A percentile compares a stretch with the other conserved stretches of the same genome.
Evolutionary conservation across 2,797 vertebrate species (phyloP).

Genomic region (Galaxias olidus): DNA sequence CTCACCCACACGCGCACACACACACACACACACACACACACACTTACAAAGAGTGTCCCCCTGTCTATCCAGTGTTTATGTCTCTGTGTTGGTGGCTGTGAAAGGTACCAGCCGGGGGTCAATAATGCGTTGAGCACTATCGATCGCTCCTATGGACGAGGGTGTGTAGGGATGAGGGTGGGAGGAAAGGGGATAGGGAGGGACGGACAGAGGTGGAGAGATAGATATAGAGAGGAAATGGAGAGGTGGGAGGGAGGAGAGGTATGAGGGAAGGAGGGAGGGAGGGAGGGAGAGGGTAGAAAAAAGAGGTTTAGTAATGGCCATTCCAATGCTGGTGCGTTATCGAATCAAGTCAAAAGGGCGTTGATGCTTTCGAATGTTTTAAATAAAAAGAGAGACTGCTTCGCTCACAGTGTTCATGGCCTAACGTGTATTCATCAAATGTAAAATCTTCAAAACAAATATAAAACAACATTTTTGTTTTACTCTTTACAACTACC

Average conservation of each 20-base stretch:
- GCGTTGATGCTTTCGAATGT: too few relatives aligned
- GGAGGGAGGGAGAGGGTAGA: conserved; percentile 48
- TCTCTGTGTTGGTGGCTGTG: conserved; percentile 69
- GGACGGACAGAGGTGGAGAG: conserved; percentile 8
- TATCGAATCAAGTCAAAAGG: too few relatives aligned
- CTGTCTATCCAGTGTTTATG: conserved; percentile 66
- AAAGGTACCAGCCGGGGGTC: conserved; percentile 71
- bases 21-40: conserved; percentile 13
- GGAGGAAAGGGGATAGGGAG: too few relatives aligned
- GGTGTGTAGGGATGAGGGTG: conserved; percentile 16
- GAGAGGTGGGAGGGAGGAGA: conserved; percentile 39
- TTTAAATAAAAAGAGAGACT: too few relatives aligned
- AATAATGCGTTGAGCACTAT: conserved; percentile 78
- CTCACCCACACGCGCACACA: neutral
- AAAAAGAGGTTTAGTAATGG: conserved; percentile 48
- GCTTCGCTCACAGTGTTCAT: too few relatives aligned
- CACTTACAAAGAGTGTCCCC: conserved; percentile 13
- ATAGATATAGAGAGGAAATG: conserved; percentile 10
- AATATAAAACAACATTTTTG: too few relatives aligned
- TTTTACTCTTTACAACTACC: too few relatives aligned
- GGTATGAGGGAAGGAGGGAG: conserved; percentile 48
- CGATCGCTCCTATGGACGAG: conserved; percentile 62
- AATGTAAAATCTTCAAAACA: too few relatives aligned
- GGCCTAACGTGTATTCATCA: too few relatives aligned
- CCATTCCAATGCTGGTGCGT: too few relatives aligned